Percentiles rank a stretch among this genome's conserved stretches.
phyloP scores from a whole-genome alignment of 1,140 invertebrate species.

The Zaprionus taronus region DNA sequence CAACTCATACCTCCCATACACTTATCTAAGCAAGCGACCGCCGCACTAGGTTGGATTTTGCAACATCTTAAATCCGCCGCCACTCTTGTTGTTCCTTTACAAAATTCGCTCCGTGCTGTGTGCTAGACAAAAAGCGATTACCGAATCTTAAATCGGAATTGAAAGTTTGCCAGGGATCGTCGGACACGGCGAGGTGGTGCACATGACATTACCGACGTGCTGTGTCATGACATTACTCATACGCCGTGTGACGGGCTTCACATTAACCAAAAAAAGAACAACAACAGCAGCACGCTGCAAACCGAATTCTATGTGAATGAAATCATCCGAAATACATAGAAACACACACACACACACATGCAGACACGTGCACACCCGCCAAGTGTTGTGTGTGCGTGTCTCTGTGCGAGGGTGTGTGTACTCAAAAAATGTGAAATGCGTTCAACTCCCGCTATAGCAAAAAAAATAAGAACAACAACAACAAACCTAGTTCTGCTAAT shows the following conservation, averaged over 20 bases:
- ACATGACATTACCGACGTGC: constrained; percentile 2
- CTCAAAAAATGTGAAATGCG: constrained; percentile 71
- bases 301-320: constrained; percentile 64
- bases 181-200: background rate
- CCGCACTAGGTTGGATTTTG: background rate
- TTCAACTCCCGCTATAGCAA: constrained; percentile 52
- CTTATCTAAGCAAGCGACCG: background rate
- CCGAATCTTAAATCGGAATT: background rate
- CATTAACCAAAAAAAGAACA: constrained; percentile 8
- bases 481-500: constrained; percentile 54
- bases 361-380: constrained; percentile 43
- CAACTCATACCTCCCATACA: background rate
- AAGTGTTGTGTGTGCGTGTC: constrained; percentile 15
- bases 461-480: constrained; percentile 47
- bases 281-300: constrained; percentile 21
- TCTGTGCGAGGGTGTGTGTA: constrained; percentile 35
- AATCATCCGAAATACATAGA: constrained; percentile 70
- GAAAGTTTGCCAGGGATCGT: background rate
- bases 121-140: constrained; percentile 1
- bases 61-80: background rate
- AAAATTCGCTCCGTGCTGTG: background rate
- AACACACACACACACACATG: constrained; percentile 38
- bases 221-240: constrained; percentile 69
- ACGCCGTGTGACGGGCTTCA: constrained; percentile 47
- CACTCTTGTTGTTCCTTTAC: background rate